Base-by-base conservation (phyloP, 2,113 vertebrate species). In the Shinisaurus crocodilurus region DNA sequence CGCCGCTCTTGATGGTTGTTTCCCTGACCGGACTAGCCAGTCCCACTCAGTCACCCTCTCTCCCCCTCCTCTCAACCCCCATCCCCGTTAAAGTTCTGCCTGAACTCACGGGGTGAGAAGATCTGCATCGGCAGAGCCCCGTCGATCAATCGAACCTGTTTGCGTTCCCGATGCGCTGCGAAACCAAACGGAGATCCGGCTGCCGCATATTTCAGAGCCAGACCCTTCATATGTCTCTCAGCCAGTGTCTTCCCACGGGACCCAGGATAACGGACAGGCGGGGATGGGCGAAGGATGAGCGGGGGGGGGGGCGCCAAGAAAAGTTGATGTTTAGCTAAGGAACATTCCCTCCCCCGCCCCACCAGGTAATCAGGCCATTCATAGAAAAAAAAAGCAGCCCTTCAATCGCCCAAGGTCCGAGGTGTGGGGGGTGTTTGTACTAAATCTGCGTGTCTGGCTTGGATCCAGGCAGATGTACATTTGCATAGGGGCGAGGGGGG, bases 121-220 rank as follows among this genome's bases (percentile, higher is more conserved):
- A 90, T 89, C 50, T 25, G 63, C 34, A 18, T 87, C 93, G 91
- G 43, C 34, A 16, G 63, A 54, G 90, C 95, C 90, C 67, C 40
- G 67, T 57, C 82, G 80, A 92, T 95, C 98, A 98, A 98, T 98
- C 89, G 97, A 97, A 97, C 96, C 98, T 97, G 98, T 98, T 98
- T 98, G 97, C 97, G 96, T 95, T 94, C 96, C 97, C 96, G 98
- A 98, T 97, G 98, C 83, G 96, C 96, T 94, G 96, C 32, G 93
- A 96, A 96, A 87, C 96, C 97, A 95, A 97, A 97, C 98, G 98
- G 98, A 96, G 96, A 97, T 94, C 96, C 88, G 97, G 94, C 92
- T 23, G 60, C 60, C 94, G 98, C 96, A 97, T 97, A 97, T 98
- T 97, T 98, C 97, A 97, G 97, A 95, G 92, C 96, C 74, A 95